These are phyloP conservation scores for Phylloscopus trochiloides DNA, from an alignment of 2,113 vertebrate genomes.

Conservation along the genomic window DNA sequence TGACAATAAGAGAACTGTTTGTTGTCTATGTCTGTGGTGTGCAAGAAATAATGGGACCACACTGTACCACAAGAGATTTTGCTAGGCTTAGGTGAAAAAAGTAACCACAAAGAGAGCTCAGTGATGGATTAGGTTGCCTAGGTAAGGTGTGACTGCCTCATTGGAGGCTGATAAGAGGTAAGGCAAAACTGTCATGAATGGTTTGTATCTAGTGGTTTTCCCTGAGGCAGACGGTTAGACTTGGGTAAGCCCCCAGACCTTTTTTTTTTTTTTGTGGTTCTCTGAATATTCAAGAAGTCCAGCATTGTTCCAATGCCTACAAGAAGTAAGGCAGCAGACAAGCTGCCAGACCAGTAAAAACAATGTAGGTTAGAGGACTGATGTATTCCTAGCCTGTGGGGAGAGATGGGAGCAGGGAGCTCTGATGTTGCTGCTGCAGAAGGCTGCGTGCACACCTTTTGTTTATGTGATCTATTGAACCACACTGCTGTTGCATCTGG, in stretches of 20 bases:
- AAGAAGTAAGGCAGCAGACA: background rate
- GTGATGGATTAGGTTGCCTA: background rate
- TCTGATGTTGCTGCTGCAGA: background rate
- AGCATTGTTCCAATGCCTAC: background rate
- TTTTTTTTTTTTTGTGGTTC: background rate
- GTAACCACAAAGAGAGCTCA: background rate
- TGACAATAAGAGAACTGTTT: background rate
- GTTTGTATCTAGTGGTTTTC: background rate
- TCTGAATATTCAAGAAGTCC: background rate
- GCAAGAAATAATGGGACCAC: background rate
- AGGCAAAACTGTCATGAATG: background rate
- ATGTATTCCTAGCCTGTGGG: background rate
- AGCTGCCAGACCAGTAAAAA: background rate
- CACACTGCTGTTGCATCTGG: background rate
- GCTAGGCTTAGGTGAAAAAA: background rate
- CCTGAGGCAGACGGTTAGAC: background rate
- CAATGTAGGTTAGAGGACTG: background rate
- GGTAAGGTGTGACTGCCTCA: background rate
- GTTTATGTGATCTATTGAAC: background rate
- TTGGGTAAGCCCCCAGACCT: background rate
- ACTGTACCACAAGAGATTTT: background rate
- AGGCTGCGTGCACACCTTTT: background rate
- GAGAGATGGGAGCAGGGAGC: background rate
- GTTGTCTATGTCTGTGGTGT: background rate
- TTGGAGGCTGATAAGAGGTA: background rate